phyloP scores from a whole-genome alignment of 2,888 invertebrate genomes.

The Dryadula phaetusa region DNA sequence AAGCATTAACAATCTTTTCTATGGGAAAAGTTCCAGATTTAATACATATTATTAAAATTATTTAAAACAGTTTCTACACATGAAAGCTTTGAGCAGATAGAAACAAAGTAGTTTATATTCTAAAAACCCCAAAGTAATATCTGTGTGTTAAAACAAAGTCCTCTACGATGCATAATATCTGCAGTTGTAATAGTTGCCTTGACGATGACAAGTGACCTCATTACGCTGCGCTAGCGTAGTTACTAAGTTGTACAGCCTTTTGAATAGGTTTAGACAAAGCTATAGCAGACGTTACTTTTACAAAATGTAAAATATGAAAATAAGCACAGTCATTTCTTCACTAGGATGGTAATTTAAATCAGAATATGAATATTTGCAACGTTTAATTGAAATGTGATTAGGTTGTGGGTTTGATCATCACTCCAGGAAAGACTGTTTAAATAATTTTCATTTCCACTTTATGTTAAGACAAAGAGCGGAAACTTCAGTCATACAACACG shows the following conservation, averaged over 20 bases:
- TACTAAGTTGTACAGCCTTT: conserved; percentile 1
- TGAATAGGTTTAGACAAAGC: conserved; percentile 17
- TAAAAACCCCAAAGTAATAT: neutral
- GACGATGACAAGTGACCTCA: conserved; percentile 34
- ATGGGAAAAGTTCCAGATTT: too few relatives aligned
- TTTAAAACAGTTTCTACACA: neutral
- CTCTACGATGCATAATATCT: conserved; percentile 12
- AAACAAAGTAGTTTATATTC: neutral
- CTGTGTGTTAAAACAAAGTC: conserved; percentile 8
- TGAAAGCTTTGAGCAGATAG: neutral
- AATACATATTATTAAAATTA: too few relatives aligned
- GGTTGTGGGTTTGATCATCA: too few relatives aligned
- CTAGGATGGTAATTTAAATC: neutral
- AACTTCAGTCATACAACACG: too few relatives aligned
- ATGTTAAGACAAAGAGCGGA: too few relatives aligned
- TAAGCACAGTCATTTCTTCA: neutral
- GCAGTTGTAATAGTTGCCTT: conserved; percentile 30
- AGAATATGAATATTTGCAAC: neutral
- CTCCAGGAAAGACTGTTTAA: too few relatives aligned
- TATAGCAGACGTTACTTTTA: neutral
- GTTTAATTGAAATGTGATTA: too few relatives aligned
- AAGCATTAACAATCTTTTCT: too few relatives aligned
- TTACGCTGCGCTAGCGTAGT: conserved; percentile 26
- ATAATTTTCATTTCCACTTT: too few relatives aligned
- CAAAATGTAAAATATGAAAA: neutral